Conservation (phyloP, 2,888 invertebrate species). For the Therioaphis trifolii region DNA sequence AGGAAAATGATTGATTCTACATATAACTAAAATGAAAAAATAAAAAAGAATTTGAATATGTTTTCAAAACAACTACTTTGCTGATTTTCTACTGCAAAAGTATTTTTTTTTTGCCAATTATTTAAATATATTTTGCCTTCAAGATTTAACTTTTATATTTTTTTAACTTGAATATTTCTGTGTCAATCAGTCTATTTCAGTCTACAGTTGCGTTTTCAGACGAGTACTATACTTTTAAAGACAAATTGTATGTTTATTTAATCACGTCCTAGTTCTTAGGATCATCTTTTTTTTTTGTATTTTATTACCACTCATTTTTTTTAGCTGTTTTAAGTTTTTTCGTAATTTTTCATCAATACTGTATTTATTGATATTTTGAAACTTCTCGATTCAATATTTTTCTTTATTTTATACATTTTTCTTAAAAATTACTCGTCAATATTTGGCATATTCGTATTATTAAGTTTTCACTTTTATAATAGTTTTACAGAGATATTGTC, state of each 20-base stretch:
- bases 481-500: too few relatives aligned
- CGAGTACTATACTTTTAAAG: constrained; percentile 1
- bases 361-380: neutral
- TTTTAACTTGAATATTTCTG: neutral
- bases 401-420: neutral
- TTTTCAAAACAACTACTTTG: neutral
- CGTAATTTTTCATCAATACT: neutral
- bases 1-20: too few relatives aligned
- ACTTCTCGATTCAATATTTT: neutral
- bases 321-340: neutral
- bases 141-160: neutral
- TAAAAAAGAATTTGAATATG: too few relatives aligned
- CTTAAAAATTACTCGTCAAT: neutral
- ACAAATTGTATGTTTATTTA: constrained; percentile 2
- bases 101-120: too few relatives aligned
- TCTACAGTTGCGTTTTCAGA: constrained; percentile 3
- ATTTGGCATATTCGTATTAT: too few relatives aligned
- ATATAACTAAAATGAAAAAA: too few relatives aligned
- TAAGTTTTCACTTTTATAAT: too few relatives aligned
- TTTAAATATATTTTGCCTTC: neutral
- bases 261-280: too few relatives aligned
- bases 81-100: neutral
- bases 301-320: neutral
- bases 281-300: constrained; percentile 1
- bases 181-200: neutral